Conservation (phyloP, 2,797 vertebrate genomes). For the Poecile montanus region DNA sequence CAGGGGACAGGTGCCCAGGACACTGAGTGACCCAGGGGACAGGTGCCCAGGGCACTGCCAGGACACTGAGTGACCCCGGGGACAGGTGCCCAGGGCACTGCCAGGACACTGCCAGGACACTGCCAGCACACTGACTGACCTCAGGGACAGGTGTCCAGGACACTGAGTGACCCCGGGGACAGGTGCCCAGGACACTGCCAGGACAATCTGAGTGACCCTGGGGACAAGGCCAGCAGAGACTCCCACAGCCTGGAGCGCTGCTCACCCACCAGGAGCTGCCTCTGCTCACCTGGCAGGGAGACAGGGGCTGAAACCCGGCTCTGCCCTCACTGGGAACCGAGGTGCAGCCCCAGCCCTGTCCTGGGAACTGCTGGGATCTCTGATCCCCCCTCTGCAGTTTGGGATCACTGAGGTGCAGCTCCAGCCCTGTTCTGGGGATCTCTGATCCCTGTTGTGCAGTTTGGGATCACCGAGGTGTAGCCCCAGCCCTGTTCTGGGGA, state of each 20-base stretch:
- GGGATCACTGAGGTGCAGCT: neutral
- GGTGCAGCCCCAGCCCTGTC: neutral
- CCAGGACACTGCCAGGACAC: neutral
- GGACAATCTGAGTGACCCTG: rapidly evolving
- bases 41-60: neutral
- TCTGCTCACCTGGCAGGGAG: neutral
- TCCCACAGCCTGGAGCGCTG: neutral
- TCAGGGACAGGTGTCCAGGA: neutral
- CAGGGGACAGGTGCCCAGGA: neutral
- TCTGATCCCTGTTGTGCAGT: no score
- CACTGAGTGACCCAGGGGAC: neutral
- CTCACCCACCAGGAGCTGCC: neutral
- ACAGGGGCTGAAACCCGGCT: rapidly evolving
- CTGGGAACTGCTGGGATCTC: neutral
- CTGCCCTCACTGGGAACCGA: rapidly evolving
- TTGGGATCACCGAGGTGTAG: neutral
- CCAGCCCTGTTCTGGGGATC: neutral
- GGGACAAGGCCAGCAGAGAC: neutral
- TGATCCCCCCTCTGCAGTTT: rapidly evolving
- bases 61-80: no score
- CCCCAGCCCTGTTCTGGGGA: neutral
- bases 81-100: no score
- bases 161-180: neutral
- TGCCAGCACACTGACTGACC: no score
- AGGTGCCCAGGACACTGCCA: neutral